These are phyloP conservation scores for Harpegnathos saltator DNA, from an alignment of 1,140 invertebrate genomes.

Conservation along the genomic window DNA sequence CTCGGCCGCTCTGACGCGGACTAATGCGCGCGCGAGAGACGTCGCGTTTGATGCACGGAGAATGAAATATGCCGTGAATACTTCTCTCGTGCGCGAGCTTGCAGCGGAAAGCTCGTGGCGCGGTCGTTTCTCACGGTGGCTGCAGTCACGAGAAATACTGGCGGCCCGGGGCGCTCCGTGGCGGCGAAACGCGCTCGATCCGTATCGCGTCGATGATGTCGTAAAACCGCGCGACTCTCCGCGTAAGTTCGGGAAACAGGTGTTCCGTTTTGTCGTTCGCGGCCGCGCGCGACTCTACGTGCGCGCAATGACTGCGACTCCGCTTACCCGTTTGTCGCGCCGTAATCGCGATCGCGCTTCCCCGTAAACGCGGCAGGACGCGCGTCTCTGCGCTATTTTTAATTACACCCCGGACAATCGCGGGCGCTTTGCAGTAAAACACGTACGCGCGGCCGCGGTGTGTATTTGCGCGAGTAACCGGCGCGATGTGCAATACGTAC, in stretches of 20 bases:
- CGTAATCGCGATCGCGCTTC: too few relatives aligned
- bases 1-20: background rate
- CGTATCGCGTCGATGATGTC: constrained; percentile 27
- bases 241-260: background rate
- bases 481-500: constrained; percentile 12
- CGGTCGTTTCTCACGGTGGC: constrained; percentile 36
- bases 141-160: constrained; percentile 36
- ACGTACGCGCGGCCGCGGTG: too few relatives aligned
- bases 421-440: background rate
- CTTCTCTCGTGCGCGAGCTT: constrained; percentile 33
- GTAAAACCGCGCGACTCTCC: background rate
- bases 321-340: background rate
- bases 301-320: background rate
- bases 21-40: constrained; percentile 33
- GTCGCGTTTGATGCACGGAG: constrained; percentile 27
- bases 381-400: background rate
- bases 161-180: background rate
- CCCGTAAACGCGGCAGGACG: too few relatives aligned
- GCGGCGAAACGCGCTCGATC: constrained; percentile 24
- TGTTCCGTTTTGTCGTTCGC: background rate
- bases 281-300: background rate
- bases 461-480: background rate
- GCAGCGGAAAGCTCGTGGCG: background rate
- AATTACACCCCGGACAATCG: background rate
- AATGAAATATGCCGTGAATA: constrained; percentile 25